phyloP scores from a whole-genome alignment of 2,113 vertebrate species.

The Jacana jacana region DNA sequence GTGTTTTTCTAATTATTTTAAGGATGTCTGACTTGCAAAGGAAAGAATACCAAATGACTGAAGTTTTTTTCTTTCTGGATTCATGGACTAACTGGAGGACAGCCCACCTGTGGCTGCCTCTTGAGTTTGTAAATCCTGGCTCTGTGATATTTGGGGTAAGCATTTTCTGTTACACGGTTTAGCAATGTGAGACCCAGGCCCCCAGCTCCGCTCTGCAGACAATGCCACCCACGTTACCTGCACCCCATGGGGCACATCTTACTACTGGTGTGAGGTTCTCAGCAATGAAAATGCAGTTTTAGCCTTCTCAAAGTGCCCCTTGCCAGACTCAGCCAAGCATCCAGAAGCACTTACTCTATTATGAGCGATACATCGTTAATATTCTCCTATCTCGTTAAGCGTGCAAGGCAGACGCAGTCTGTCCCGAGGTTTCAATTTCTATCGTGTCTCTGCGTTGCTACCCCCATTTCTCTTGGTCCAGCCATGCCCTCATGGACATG shows the following conservation, averaged over 20 bases:
- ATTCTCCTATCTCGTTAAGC: background rate
- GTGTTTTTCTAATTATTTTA: conserved; percentile 27
- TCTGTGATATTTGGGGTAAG: background rate
- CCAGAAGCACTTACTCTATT: background rate
- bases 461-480: background rate
- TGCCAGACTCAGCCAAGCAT: conserved; percentile 41
- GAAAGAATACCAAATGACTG: background rate
- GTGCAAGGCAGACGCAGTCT: background rate
- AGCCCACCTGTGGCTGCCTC: background rate
- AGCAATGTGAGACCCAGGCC: background rate
- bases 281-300: conserved; percentile 39
- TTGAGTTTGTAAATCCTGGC: background rate
- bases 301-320: conserved; percentile 42
- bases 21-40: background rate
- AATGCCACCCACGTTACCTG: background rate
- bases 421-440: background rate
- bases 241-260: conserved; percentile 10
- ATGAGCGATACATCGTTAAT: background rate
- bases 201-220: background rate
- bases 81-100: background rate
- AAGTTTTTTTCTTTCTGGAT: background rate
- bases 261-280: background rate
- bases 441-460: background rate
- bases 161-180: background rate
- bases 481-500: background rate